Conservation (phyloP, 1,140 invertebrate species). For the Neodiprion fabricii region DNA sequence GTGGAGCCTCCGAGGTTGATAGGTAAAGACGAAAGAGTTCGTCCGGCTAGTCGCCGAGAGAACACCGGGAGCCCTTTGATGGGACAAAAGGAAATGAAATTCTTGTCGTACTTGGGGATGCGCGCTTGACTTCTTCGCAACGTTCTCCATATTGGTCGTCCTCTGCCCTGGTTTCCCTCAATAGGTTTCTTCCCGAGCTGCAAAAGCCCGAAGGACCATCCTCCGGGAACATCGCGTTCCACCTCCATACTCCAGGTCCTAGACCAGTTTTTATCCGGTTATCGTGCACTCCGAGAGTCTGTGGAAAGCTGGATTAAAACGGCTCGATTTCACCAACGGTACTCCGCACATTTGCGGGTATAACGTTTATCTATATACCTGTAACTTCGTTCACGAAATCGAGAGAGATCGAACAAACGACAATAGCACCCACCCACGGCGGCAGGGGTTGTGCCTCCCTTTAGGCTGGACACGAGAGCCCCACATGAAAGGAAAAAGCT, state of each 20-base stretch:
- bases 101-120: not conserved
- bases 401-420: not conserved
- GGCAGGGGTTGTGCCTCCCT: not conserved
- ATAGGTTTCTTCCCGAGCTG: not conserved
- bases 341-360: not conserved
- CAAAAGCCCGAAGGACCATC: not conserved
- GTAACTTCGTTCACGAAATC: not conserved
- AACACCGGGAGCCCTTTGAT: not conserved
- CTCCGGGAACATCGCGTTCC: no score
- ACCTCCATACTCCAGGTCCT: no score
- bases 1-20: no score
- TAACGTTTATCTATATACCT: not conserved
- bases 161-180: not conserved
- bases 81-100: conserved; percentile 3
- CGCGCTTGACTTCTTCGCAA: not conserved
- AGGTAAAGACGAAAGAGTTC: not conserved
- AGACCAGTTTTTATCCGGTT: no score
- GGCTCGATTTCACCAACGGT: not conserved
- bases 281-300: not conserved
- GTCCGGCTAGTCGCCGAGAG: not conserved
- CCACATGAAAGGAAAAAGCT: conserved; percentile 14
- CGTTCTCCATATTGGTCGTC: not conserved
- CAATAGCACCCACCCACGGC: not conserved
- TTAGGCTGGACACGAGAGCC: not conserved
- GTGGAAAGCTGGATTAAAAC: not conserved